phyloP scores from a whole-genome alignment of 2,113 vertebrate genomes.

The Murina feae region DNA sequence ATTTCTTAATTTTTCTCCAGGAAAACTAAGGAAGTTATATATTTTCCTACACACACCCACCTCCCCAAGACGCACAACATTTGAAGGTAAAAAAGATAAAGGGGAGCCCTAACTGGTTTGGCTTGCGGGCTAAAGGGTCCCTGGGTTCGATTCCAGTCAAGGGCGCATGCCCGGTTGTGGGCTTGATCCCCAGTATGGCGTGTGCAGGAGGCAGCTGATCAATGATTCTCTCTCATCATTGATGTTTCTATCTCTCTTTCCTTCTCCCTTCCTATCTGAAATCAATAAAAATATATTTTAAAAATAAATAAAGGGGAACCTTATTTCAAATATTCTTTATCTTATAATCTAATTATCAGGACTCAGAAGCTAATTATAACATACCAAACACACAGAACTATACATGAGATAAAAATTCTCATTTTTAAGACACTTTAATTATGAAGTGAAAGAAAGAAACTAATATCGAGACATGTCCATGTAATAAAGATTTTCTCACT shows the following conservation, averaged over 20 bases:
- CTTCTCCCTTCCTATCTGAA: too few species aligned
- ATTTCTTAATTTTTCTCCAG: constrained; percentile 31
- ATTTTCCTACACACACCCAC: not conserved
- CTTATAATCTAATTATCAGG: not conserved
- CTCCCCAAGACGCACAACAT: not conserved
- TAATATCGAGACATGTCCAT: not conserved
- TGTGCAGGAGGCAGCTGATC: too few species aligned
- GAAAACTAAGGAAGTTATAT: not conserved
- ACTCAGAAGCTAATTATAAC: not conserved
- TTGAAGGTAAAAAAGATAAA: not conserved
- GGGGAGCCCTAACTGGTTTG: not conserved
- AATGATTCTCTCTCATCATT: too few species aligned
- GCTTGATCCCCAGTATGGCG: too few species aligned
- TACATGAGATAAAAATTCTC: not conserved
- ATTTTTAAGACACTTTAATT: constrained; percentile 14
- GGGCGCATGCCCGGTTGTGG: too few species aligned
- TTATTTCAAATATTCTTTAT: constrained; percentile 15
- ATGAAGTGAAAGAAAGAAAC: not conserved
- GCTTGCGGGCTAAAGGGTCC: too few species aligned
- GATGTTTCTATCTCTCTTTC: too few species aligned
- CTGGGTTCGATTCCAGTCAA: too few species aligned
- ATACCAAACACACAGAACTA: not conserved
- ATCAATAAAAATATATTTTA: too few species aligned
- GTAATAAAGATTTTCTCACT: not conserved
- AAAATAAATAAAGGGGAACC: not conserved